Conservation (phyloP, 37 sponge, comb jelly and placozoan genomes). For the Ianthella basta region DNA sequence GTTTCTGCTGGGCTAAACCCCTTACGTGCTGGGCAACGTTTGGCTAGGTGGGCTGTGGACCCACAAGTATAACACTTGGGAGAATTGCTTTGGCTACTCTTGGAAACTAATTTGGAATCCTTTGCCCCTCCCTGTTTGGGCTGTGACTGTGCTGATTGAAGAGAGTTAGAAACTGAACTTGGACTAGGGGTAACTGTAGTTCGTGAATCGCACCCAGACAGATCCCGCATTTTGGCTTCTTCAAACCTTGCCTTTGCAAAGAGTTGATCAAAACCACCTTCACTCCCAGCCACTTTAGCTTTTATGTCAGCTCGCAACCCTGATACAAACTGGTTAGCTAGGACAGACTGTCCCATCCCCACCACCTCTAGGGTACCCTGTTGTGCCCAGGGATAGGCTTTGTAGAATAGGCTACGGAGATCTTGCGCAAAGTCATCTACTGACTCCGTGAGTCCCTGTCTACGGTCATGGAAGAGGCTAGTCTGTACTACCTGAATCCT, state of each 20-base stretch:
- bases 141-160: not conserved
- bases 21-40: not conserved
- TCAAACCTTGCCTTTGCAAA: constrained; percentile 39
- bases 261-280: constrained; percentile 34
- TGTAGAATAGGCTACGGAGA: constrained; percentile 34
- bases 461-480: constrained; percentile 50
- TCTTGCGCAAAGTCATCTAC: constrained; percentile 65
- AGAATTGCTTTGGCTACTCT: too few relatives aligned
- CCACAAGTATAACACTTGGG: constrained; percentile 9
- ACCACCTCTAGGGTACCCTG: constrained; percentile 35
- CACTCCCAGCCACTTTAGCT: constrained; percentile 27
- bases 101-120: too few relatives aligned
- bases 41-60: not conserved
- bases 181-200: not conserved
- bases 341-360: constrained; percentile 38
- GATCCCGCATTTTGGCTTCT: constrained; percentile 37
- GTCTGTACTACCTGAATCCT: constrained; percentile 39
- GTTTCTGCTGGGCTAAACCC: not conserved
- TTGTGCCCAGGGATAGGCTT: constrained; percentile 19
- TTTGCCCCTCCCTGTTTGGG: not conserved
- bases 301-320: constrained; percentile 30
- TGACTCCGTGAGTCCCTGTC: constrained; percentile 41
- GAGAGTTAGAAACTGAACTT: not conserved
- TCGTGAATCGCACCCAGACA: not conserved
- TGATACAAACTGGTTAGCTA: constrained; percentile 43